phyloP scores from a whole-genome alignment of 2,888 invertebrate genomes.

The Listrodromus nycthemerus region DNA sequence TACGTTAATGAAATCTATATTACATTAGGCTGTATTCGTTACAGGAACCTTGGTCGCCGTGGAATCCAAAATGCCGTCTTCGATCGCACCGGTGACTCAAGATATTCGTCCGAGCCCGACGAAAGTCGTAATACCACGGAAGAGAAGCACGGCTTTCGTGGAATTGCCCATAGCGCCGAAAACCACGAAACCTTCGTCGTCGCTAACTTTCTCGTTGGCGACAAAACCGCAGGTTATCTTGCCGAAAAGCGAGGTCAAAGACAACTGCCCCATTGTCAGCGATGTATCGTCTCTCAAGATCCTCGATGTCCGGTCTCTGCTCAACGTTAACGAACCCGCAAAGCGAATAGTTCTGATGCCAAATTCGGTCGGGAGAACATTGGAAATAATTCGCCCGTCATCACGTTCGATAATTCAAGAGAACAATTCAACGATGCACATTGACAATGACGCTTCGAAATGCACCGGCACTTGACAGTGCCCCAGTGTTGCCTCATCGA shows the following conservation, averaged over 20 bases:
- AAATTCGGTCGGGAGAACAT: constrained; percentile 63
- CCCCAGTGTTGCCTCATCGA: background rate
- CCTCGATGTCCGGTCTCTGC: constrained; percentile 68
- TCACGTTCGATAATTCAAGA: constrained; percentile 74
- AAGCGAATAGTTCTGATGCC: constrained; percentile 76
- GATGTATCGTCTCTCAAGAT: constrained; percentile 75
- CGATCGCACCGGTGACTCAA: constrained; percentile 20
- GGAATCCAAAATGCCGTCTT: constrained; percentile 15
- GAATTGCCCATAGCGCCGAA: constrained; percentile 72
- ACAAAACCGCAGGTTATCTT: constrained; percentile 76
- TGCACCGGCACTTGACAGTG: constrained; percentile 74
- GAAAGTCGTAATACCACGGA: constrained; percentile 3
- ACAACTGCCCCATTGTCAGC: constrained; percentile 69
- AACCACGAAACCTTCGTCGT: constrained; percentile 57
- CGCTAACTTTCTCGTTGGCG: constrained; percentile 46
- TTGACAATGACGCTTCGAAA: constrained; percentile 76
- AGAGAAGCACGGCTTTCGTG: background rate
- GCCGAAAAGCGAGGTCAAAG: constrained; percentile 73
- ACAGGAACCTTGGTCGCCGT: constrained; percentile 6
- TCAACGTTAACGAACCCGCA: constrained; percentile 67
- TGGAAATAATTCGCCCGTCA: constrained; percentile 65
- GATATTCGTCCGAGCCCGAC: constrained; percentile 21
- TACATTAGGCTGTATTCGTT: constrained; percentile 15
- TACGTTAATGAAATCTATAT: no score
- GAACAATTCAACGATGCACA: constrained; percentile 74